Percentiles rank a stretch among this genome's conserved stretches.
These are phyloP conservation scores for Oryzias sinensis DNA, from an alignment of 2,797 vertebrate species.

Conservation along the genomic window DNA sequence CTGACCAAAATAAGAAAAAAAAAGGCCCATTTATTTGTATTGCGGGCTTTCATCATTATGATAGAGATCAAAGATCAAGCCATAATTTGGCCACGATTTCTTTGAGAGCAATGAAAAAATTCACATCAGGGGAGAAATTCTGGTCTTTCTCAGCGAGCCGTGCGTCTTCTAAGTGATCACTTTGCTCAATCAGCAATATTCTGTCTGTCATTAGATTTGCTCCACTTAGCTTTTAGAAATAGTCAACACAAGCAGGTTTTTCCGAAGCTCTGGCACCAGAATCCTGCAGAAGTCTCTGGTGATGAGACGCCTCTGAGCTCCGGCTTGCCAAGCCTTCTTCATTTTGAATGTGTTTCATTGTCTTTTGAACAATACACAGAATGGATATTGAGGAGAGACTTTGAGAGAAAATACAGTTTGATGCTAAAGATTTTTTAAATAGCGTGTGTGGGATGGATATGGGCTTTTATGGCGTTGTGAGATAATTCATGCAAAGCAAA, in stretches of 20 bases:
- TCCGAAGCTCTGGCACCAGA: slow-evolving; percentile 24
- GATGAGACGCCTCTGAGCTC: slow-evolving; percentile 35
- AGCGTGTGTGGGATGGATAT: slow-evolving; percentile 18
- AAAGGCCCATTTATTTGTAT: slow-evolving; percentile 37
- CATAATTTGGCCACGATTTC: slow-evolving; percentile 50
- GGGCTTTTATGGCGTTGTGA: slow-evolving; percentile 1
- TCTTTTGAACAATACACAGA: slow-evolving; percentile 54
- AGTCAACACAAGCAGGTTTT: slow-evolving; percentile 43
- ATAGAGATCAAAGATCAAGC: slow-evolving; percentile 55
- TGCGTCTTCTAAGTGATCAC: slow-evolving; percentile 51
- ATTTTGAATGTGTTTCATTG: slow-evolving; percentile 57
- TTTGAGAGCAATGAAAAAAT: slow-evolving; percentile 44
- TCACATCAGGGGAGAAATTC: slow-evolving; percentile 45
- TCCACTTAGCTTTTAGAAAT: slow-evolving; percentile 36
- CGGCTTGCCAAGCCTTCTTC: slow-evolving; percentile 46
- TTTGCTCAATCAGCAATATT: slow-evolving; percentile 41
- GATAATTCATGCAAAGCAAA: slow-evolving; percentile 7
- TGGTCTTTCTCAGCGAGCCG: slow-evolving; percentile 23
- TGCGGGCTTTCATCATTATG: slow-evolving; percentile 54
- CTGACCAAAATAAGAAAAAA: slow-evolving; percentile 25
- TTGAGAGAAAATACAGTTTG: slow-evolving; percentile 24
- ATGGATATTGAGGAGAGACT: slow-evolving; percentile 31
- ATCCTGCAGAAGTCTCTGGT: slow-evolving; percentile 42
- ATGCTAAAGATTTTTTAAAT: slow-evolving; percentile 7
- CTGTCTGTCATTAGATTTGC: slow-evolving; percentile 43